Evolutionary conservation across 2,797 vertebrate genomes (phyloP).

Genomic region (Kryptolebias ocellatus): DNA sequence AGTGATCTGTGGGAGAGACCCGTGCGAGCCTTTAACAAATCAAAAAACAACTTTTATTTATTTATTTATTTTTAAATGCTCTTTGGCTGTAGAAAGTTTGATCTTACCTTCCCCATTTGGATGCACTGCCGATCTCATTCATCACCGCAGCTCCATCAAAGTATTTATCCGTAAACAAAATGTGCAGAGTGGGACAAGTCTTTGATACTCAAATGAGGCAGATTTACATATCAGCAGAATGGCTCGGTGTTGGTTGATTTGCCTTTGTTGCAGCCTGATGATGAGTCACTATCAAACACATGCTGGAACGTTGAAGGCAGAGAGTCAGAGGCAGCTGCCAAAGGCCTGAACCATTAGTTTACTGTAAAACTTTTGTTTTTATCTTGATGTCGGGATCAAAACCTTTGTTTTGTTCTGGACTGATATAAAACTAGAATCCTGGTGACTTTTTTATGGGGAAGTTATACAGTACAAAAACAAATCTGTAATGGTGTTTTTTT

Average conservation of each 20-base stretch:
- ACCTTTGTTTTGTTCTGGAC: background rate
- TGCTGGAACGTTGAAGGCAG: conserved; percentile 58
- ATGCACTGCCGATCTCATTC: conserved; percentile 47
- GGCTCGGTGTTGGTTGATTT: conserved; percentile 68
- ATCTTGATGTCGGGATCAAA: background rate
- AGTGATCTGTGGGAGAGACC: conserved; percentile 53
- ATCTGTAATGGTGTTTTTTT: too few species aligned
- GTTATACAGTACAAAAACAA: background rate
- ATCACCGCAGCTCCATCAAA: conserved; percentile 57
- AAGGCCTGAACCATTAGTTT: background rate
- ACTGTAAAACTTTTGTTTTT: background rate
- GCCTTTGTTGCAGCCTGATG: conserved; percentile 70
- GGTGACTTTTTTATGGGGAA: background rate
- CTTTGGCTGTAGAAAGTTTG: background rate
- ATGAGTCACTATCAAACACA: conserved; percentile 67
- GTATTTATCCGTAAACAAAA: conserved; percentile 76
- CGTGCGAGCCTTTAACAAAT: background rate
- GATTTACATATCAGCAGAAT: conserved; percentile 78
- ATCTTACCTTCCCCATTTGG: conserved; percentile 75
- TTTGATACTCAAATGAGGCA: conserved; percentile 75
- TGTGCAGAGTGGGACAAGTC: conserved; percentile 67
- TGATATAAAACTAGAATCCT: background rate
- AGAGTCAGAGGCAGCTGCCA: conserved; percentile 11
- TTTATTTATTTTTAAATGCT: background rate
- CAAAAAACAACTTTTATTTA: background rate